Percentiles rank a stretch among this genome's conserved stretches.
Evolutionary conservation across 2,113 vertebrate species (phyloP).

Genomic region (Mobula hypostoma): DNA sequence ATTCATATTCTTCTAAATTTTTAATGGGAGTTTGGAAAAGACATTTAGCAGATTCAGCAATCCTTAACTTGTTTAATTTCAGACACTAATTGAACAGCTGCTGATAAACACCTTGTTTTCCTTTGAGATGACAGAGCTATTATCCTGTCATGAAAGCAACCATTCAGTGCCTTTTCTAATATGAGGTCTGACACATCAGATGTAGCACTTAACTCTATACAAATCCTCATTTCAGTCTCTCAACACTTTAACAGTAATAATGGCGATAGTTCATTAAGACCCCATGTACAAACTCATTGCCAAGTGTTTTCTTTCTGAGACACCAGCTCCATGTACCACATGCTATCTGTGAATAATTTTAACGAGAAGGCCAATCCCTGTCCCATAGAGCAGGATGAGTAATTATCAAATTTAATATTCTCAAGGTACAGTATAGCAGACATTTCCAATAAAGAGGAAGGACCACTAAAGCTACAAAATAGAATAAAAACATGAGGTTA

Average conservation of each 20-base stretch:
- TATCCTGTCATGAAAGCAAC: constrained; percentile 29
- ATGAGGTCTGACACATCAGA: constrained; percentile 7
- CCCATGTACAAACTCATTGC: neutral
- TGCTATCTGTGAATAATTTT: neutral
- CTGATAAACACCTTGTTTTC: constrained; percentile 22
- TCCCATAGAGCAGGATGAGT: neutral
- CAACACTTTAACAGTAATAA: constrained; percentile 12
- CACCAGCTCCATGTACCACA: neutral
- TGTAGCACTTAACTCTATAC: constrained; percentile 19
- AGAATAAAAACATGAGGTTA: neutral
- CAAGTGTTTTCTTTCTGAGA: constrained; percentile 2
- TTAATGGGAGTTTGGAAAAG: neutral
- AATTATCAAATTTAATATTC: neutral
- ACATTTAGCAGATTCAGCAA: constrained; percentile 22
- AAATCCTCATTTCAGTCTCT: constrained; percentile 5
- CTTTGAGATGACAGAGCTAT: constrained; percentile 11
- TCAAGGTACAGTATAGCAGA: neutral
- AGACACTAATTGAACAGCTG: constrained; percentile 25
- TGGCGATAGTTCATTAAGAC: constrained; percentile 27
- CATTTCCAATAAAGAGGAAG: neutral
- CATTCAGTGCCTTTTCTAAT: constrained; percentile 16
- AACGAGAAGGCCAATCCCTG: neutral
- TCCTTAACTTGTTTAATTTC: constrained; percentile 30
- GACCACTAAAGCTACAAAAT: neutral
- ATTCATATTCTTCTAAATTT: constrained; percentile 5